Evolutionary conservation across 1,140 invertebrate species (phyloP), one percentile per base, ranked within the genome.

Genomic region (Drosophila mojavensis): DNA sequence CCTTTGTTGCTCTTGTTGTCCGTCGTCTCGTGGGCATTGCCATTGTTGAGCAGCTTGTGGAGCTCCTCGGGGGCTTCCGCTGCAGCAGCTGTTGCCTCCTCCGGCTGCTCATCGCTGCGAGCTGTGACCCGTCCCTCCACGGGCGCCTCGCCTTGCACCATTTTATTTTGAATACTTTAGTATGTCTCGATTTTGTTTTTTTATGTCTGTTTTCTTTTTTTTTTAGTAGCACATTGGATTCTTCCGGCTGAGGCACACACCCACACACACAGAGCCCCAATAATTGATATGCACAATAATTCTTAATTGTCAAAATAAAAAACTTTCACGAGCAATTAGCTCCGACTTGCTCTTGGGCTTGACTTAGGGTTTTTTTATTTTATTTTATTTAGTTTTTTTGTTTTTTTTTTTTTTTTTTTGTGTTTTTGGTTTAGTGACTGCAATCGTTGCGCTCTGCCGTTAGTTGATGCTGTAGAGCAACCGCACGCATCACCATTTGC

Each of bases 1-100:
- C 13, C 41, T 30, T 69, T 47, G 17, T 69, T 47, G 17, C 43
- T 17, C 6, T 9, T 47, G 6, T 47, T 55, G 11, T 50, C 30
- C 26, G 7, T 11, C 30, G 65, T 68, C 60, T 61, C 69, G 33
- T 72, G 11, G 67, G 59, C 63, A 36, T 73, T 82, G 24, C 90
- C 90, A 72, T 89, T 91, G 45, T 91, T 76, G 53, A 91, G 48
- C 11, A 91, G 60, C 20, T 88, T 75, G 33, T 63, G 39, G 0
- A 28, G 55, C n/a, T 60, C 65, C 28, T 75, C 47, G 15, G 43
- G n/a, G 9, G 43, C n/a, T 1, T 11, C 41, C 2, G n/a, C 6
- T 82, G 76, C 58, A 10, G 20, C 24, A 1, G 48, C 24, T 13
- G 20, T 20, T 3, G 48, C 4, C 79, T 70, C 51, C 17, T 56